Evolutionary conservation across 2,888 invertebrate genomes (phyloP).

Genomic region (Drosophila kanekoi): DNA sequence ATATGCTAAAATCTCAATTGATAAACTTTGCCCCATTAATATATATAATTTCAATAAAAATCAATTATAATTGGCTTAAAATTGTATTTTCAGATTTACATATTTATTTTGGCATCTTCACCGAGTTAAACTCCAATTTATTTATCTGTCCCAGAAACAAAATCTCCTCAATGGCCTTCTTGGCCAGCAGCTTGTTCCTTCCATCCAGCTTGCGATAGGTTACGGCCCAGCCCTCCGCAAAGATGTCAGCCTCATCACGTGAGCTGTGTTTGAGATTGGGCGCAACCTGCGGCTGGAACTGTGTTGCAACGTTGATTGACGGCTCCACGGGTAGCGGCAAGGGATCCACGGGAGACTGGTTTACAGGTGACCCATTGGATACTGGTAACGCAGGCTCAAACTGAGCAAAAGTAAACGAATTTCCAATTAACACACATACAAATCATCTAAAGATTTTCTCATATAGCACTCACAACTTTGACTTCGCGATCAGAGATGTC

Average conservation of each 20-base stretch:
- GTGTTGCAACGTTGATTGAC: background rate
- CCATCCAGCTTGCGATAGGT: slow-evolving; percentile 57
- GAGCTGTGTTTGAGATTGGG: background rate
- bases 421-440: too few species aligned
- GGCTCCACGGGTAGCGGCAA: too few species aligned
- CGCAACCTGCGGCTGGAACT: background rate
- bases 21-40: too few species aligned
- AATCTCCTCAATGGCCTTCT: slow-evolving; percentile 59
- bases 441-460: too few species aligned
- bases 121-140: slow-evolving; percentile 51
- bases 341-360: background rate
- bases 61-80: background rate
- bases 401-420: slow-evolving; percentile 1
- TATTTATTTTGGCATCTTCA: slow-evolving; percentile 44
- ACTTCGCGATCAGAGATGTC: slow-evolving; percentile 13
- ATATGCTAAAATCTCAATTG: too few species aligned
- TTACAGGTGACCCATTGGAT: background rate
- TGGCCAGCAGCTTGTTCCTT: slow-evolving; percentile 50
- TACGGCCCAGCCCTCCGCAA: slow-evolving; percentile 52
- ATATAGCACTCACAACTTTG: slow-evolving; percentile 19
- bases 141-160: slow-evolving; percentile 50
- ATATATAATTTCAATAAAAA: background rate
- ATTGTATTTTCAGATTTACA: background rate
- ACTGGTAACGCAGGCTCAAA: slow-evolving; percentile 6
- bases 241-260: slow-evolving; percentile 48